Evolutionary conservation across 2,113 vertebrate genomes (phyloP).

Genomic region (Myxocyprinus asiaticus): DNA sequence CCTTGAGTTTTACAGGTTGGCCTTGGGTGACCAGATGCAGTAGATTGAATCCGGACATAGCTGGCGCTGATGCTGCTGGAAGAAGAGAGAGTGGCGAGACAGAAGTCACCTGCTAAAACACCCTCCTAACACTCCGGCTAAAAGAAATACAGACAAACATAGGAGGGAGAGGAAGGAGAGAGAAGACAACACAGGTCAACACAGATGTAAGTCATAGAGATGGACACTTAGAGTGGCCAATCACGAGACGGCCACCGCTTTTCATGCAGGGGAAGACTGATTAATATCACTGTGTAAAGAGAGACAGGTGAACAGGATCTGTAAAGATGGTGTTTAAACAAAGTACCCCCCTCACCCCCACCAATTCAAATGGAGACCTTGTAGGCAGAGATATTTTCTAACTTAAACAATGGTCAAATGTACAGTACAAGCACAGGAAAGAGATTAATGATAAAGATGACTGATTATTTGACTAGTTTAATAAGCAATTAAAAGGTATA

Average conservation of each 20-base stretch:
- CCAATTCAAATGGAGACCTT: neutral
- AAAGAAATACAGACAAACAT: slow-evolving; percentile 70
- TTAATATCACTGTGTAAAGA: slow-evolving; percentile 14
- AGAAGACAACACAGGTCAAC: slow-evolving; percentile 68
- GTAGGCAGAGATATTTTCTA: too few relatives aligned
- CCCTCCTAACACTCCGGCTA: slow-evolving; percentile 74
- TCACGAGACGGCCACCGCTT: slow-evolving; percentile 27
- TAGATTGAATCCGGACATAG: slow-evolving; percentile 99
- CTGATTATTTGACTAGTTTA: too few relatives aligned
- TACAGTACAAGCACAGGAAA: too few relatives aligned
- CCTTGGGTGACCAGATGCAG: slow-evolving; percentile 98
- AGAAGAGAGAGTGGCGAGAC: slow-evolving; percentile 38
- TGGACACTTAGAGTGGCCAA: slow-evolving; percentile 34
- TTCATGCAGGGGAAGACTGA: slow-evolving; percentile 43
- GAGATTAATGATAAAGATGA: too few relatives aligned
- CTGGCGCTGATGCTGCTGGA: slow-evolving; percentile 68
- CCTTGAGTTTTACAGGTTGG: slow-evolving; percentile 93
- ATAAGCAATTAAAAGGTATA: too few relatives aligned
- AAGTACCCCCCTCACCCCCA: too few relatives aligned
- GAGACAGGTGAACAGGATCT: slow-evolving; percentile 10
- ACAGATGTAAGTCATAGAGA: slow-evolving; percentile 46
- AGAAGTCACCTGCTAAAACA: slow-evolving; percentile 55
- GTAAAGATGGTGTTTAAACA: neutral
- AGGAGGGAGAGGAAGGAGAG: slow-evolving; percentile 70
- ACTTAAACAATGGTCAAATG: too few relatives aligned